Base-by-base conservation (phyloP, 2,797 vertebrate genomes). In the Rhabdomys pumilio region DNA sequence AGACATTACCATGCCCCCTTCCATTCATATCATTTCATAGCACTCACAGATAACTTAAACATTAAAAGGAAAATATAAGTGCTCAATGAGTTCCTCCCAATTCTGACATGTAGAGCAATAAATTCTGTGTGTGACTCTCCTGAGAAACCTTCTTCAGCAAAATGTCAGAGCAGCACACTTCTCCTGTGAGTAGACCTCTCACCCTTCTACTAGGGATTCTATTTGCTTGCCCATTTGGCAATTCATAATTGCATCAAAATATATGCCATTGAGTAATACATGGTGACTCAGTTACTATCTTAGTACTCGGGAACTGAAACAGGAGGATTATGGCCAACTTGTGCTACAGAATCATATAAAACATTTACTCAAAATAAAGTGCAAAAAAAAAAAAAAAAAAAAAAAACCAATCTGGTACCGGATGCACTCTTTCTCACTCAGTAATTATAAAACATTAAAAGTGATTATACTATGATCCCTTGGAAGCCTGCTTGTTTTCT, bases 91-190 rank as follows among this genome's bases (percentile, higher is more conserved):
- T 57, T 76, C 13, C 31, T 67, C 24, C 50, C 85, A 67, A 15
- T 72, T 6, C 65, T 85, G 41, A n/a, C n/a, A 57, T 44, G 81
- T 11, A 89, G 44, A 87, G 6, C 4, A 55, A 24, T 94, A 55
- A 92, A 67, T 26, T 69, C 3, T n/a, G 47, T 24, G 24, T 11
- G 22, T 73, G 6, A 63, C 67, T 90, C 41, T 85, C 59, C 29
- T 61, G 31, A 79, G 77, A 85, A 90, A 19, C 4, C 29, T 89
- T 83, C 38, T 84, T 89, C 34, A 80, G 65, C 41, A 84, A 92
- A 95, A 73, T 73, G 50, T 79, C 26, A 50, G 3, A 55, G 17
- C 47, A 73, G 6, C 22, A 72, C 65, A 22, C 22, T 72, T 57
- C 24, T 84, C 22, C 50, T 38, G 17, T 65, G 63, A 95, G 31